A percentile compares a stretch with the other conserved stretches of the same genome.
Evolutionary conservation across 2,888 invertebrate genomes (phyloP).

Genomic region (Drosophila mayaguana): DNA sequence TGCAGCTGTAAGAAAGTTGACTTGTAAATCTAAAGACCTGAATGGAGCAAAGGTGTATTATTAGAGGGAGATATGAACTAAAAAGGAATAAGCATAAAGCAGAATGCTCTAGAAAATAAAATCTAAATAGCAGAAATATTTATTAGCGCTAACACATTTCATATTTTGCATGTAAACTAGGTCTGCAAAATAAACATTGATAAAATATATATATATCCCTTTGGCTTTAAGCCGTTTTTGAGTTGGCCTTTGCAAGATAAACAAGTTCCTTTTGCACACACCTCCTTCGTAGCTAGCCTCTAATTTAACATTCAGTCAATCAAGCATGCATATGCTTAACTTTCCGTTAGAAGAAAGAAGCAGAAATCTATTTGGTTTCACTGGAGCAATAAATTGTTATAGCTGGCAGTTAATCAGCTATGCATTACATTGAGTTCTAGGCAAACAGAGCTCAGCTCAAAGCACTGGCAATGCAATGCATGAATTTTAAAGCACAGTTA

Average conservation of each 20-base stretch:
- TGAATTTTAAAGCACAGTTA: slow-evolving; percentile 26
- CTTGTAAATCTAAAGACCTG: neutral
- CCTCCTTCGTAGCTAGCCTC: neutral
- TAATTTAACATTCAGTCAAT: neutral
- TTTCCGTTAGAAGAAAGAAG: neutral
- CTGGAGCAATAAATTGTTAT: slow-evolving; percentile 13
- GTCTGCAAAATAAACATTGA: neutral
- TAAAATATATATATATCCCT: neutral
- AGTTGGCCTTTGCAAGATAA: neutral
- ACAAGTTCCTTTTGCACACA: neutral
- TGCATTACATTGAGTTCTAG: slow-evolving; percentile 9
- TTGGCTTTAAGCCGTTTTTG: neutral
- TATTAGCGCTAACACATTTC: neutral
- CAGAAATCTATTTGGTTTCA: neutral
- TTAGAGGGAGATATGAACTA: neutral
- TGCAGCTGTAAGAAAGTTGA: neutral
- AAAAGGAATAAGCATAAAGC: neutral
- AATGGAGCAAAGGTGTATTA: neutral
- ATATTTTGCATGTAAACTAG: neutral
- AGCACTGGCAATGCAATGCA: neutral
- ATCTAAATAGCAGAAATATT: neutral
- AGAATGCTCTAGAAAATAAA: too few relatives aligned
- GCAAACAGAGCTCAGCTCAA: neutral
- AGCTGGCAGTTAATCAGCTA: slow-evolving; percentile 3
- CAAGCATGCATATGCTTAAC: neutral